Conservation (phyloP, 2,888 invertebrate genomes). For the Phorcus lineatus region DNA sequence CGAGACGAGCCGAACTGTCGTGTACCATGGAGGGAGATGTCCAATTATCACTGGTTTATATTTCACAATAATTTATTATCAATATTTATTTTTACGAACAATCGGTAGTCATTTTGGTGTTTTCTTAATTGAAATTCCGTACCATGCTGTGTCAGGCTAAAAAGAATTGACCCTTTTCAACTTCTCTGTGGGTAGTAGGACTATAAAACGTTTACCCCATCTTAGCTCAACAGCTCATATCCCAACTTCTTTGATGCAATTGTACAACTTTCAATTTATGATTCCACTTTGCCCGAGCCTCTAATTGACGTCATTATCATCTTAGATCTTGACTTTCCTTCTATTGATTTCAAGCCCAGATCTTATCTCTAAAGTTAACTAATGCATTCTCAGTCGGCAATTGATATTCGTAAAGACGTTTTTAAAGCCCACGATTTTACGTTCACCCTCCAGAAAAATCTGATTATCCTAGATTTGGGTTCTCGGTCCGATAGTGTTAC, state of each 20-base stretch:
- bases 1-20: background rate
- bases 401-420: background rate
- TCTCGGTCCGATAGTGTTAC: background rate
- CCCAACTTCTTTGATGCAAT: background rate
- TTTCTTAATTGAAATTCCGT: slow-evolving; percentile 9
- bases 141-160: background rate
- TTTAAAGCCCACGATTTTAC: background rate
- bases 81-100: slow-evolving; percentile 16
- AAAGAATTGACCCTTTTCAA: background rate
- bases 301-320: slow-evolving; percentile 18
- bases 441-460: background rate
- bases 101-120: background rate
- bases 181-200: background rate
- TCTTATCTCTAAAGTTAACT: slow-evolving; percentile 9
- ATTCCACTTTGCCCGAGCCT: background rate
- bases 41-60: background rate
- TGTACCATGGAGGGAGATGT: background rate
- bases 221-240: background rate
- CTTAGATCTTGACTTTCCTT: background rate
- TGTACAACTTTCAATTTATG: slow-evolving; percentile 24
- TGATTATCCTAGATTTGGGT: background rate
- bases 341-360: background rate
- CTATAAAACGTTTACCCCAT: background rate
- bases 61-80: slow-evolving; percentile 5
- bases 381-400: slow-evolving; percentile 12